Evolutionary conservation across 2,113 vertebrate species (phyloP).

Genomic region (human (Homo sapiens)): DNA sequence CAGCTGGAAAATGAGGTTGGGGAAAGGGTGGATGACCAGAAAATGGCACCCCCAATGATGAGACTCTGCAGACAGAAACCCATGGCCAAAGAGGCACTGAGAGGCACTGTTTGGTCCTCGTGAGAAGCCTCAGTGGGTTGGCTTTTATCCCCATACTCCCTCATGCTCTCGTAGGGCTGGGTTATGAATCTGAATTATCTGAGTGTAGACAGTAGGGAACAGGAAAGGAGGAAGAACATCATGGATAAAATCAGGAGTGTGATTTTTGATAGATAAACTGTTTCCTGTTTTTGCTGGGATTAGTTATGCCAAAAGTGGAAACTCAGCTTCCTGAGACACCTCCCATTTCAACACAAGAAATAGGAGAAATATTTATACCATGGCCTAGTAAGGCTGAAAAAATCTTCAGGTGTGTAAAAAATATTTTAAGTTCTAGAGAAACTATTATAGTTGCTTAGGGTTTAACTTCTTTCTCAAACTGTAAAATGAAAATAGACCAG

Average conservation of each 20-base stretch:
- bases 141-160: neutral
- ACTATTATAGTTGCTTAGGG: neutral
- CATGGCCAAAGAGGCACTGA: rapidly evolving
- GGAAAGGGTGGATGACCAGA: neutral
- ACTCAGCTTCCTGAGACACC: neutral
- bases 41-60: neutral
- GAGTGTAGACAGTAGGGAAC: neutral
- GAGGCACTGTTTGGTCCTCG: rapidly evolving
- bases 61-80: neutral
- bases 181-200: neutral
- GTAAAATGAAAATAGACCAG: neutral
- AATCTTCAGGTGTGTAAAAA: neutral
- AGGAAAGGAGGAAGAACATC: neutral
- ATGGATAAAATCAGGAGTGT: neutral
- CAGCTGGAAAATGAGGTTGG: neutral
- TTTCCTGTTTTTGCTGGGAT: neutral
- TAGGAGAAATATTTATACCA: neutral
- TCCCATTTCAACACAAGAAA: neutral
- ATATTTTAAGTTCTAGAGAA: neutral
- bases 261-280: neutral
- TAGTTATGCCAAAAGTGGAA: neutral
- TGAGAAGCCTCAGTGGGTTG: rapidly evolving
- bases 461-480: slow-evolving; percentile 1
- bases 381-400: neutral
- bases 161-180: neutral